These are phyloP conservation scores for Meiosimyza platycephala DNA, from an alignment of 2,888 invertebrate genomes.

Conservation along the genomic window DNA sequence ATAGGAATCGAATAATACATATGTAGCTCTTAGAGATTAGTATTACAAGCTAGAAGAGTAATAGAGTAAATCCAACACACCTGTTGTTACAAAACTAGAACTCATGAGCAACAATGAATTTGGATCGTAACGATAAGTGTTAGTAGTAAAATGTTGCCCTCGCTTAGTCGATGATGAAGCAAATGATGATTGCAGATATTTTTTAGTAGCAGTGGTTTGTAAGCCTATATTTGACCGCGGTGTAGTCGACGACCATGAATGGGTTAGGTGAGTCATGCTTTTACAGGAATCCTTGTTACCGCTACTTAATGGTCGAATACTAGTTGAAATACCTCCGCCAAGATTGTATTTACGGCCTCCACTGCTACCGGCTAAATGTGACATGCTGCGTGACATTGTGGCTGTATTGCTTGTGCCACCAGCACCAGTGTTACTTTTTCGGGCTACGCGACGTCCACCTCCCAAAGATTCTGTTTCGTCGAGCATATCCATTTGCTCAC, in stretches of 20 bases:
- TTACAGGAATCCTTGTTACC: conserved; percentile 66
- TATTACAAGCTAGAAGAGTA: conserved; percentile 13
- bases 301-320: conserved; percentile 63
- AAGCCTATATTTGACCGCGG: conserved; percentile 62
- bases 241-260: conserved; percentile 56
- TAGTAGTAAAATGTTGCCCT: conserved; percentile 63
- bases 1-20: too few relatives aligned
- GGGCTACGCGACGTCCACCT: conserved; percentile 48
- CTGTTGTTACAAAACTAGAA: conserved; percentile 65
- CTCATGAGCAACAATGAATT: conserved; percentile 66
- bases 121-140: conserved; percentile 63
- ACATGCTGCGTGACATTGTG: conserved; percentile 77
- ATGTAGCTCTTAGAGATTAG: neutral
- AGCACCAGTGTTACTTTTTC: conserved; percentile 45
- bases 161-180: conserved; percentile 61
- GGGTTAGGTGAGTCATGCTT: conserved; percentile 70
- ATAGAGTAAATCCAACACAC: conserved; percentile 58
- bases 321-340: conserved; percentile 60
- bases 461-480: conserved; percentile 63
- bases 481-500: conserved; percentile 63
- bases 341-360: conserved; percentile 54
- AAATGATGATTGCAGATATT: conserved; percentile 66
- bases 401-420: conserved; percentile 49
- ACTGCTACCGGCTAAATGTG: conserved; percentile 70
- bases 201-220: conserved; percentile 65